Conservation (phyloP, 2,113 vertebrate species). For the Chionodraco myersi region DNA sequence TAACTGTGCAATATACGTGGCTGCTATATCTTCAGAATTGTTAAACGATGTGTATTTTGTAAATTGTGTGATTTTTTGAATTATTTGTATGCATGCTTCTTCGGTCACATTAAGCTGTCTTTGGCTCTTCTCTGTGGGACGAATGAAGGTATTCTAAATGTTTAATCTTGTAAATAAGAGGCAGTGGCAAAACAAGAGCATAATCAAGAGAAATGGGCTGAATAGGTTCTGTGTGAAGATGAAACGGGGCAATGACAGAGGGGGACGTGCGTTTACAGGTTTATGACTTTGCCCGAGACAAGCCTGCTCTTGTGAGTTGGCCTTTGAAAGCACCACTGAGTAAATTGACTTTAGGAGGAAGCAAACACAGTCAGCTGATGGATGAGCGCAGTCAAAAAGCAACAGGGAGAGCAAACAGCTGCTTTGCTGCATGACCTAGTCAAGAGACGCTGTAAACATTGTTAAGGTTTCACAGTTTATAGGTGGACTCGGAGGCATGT, state of each 20-base stretch:
- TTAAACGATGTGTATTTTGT: no score
- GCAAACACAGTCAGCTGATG: slow-evolving; percentile 62
- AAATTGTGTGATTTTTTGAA: no score
- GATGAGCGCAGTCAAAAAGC: background rate
- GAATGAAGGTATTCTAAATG: no score
- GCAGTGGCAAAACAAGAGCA: no score
- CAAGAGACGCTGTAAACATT: background rate
- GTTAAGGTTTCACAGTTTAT: background rate
- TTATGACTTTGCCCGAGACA: slow-evolving; percentile 52
- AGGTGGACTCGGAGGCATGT: background rate
- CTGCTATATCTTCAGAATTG: no score
- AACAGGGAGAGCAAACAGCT: slow-evolving; percentile 8
- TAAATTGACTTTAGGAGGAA: slow-evolving; percentile 63
- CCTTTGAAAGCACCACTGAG: slow-evolving; percentile 16
- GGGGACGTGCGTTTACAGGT: slow-evolving; percentile 33
- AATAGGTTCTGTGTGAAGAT: background rate
- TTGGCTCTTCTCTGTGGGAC: no score
- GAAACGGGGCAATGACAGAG: slow-evolving; percentile 18
- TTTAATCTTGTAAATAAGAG: no score
- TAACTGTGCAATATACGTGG: no score
- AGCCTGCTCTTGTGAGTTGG: slow-evolving; percentile 58
- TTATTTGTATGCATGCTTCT: no score
- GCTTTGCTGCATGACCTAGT: background rate
- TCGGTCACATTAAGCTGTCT: no score
- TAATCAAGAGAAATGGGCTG: background rate